phyloP scores from a whole-genome alignment of 2,113 vertebrate genomes.

The Psettodes erumei region DNA sequence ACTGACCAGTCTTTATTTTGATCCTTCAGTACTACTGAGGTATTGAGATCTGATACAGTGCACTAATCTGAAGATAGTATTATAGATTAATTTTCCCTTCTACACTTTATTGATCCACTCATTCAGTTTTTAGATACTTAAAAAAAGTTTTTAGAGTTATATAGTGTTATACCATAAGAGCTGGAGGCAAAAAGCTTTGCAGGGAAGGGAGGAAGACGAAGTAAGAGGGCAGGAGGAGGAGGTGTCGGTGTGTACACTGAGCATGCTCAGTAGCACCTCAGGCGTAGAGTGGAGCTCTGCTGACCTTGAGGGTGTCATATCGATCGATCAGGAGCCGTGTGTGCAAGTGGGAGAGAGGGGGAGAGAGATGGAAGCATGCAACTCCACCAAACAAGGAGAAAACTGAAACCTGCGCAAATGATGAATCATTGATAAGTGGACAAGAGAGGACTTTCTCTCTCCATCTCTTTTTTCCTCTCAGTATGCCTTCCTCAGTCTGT shows the following conservation, averaged over 20 bases:
- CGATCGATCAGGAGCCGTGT: conserved; percentile 70
- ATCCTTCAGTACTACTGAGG: not conserved
- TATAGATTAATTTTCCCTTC: not conserved
- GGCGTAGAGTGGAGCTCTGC: conserved; percentile 61
- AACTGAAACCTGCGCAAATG: conserved; percentile 85
- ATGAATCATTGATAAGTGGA: conserved; percentile 91
- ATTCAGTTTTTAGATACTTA: conserved; percentile 28
- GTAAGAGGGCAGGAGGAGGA: conserved; percentile 22
- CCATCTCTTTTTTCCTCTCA: conserved; percentile 13
- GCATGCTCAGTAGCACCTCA: conserved; percentile 57
- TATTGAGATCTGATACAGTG: not conserved
- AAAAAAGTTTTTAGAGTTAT: conserved; percentile 14
- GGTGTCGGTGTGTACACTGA: conserved; percentile 37
- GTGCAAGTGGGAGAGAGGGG: conserved; percentile 19
- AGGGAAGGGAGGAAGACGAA: conserved; percentile 14
- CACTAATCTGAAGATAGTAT: not conserved
- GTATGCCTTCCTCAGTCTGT: not conserved
- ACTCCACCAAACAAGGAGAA: conserved; percentile 79
- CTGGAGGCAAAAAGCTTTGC: conserved; percentile 35
- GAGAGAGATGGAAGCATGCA: conserved; percentile 56
- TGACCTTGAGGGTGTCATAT: conserved; percentile 91
- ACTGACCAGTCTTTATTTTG: not conserved
- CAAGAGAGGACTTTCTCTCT: conserved; percentile 49
- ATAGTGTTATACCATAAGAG: conserved; percentile 31
- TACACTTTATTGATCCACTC: conserved; percentile 16